Conservation (phyloP, 1,140 invertebrate genomes). For the Drosophila sp. region DNA sequence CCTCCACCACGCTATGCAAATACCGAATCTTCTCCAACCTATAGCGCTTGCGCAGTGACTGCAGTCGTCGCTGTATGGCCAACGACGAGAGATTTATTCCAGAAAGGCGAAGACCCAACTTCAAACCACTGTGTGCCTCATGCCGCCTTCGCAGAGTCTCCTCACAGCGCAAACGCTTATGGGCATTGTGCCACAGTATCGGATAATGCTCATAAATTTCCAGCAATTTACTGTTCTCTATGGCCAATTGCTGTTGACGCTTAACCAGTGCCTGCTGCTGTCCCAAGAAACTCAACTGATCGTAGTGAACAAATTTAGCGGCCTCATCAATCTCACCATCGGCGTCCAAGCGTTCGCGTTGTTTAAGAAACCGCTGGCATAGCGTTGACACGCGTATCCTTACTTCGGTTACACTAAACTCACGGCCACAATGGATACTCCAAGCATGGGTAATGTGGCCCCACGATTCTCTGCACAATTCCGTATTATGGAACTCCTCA, state of each 20-base stretch:
- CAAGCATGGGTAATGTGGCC: constrained; percentile 53
- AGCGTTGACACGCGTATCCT: constrained; percentile 65
- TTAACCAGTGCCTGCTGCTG: constrained; percentile 64
- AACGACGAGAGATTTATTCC: constrained; percentile 60
- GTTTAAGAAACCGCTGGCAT: constrained; percentile 68
- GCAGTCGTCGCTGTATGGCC: constrained; percentile 58
- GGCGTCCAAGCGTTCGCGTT: constrained; percentile 65
- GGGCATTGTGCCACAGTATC: constrained; percentile 69
- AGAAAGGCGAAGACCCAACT: constrained; percentile 40
- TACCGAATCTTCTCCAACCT: constrained; percentile 72
- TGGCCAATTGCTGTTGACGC: constrained; percentile 51
- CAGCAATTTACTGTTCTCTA: constrained; percentile 65
- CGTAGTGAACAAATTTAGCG: constrained; percentile 63
- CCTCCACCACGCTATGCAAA: constrained; percentile 64
- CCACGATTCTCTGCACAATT: constrained; percentile 64
- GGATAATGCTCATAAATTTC: constrained; percentile 74
- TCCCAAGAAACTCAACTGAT: constrained; percentile 60
- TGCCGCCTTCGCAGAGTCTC: constrained; percentile 28
- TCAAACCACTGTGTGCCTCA: constrained; percentile 45
- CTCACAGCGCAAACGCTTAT: constrained; percentile 42
- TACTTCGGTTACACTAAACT: constrained; percentile 63
- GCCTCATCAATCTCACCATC: constrained; percentile 62
- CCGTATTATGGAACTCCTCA: constrained; percentile 54
- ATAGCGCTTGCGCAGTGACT: constrained; percentile 68
- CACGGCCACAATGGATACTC: constrained; percentile 55